These are phyloP conservation scores for Oenanthe oenanthe DNA, from an alignment of 2,113 vertebrate genomes.

Conservation along the genomic window DNA sequence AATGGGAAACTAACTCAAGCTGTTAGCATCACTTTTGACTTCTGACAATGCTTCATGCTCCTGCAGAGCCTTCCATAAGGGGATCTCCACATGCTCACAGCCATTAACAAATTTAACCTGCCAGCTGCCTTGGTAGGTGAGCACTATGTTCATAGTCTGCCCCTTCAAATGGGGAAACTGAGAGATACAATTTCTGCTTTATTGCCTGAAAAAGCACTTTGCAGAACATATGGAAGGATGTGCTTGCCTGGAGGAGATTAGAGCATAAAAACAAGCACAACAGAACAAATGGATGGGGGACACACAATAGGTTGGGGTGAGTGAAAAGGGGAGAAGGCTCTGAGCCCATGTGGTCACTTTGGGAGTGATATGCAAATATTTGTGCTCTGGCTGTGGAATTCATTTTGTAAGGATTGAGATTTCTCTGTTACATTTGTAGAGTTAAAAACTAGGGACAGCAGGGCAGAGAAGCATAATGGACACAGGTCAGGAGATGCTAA, in stretches of 20 bases:
- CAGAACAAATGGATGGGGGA: background rate
- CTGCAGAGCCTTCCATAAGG: background rate
- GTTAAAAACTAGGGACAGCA: background rate
- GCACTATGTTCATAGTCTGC: background rate
- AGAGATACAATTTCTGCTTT: background rate
- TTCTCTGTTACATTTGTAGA: background rate
- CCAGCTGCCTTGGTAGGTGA: background rate
- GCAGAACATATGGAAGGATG: background rate
- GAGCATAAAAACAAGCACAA: background rate
- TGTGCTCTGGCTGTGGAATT: background rate
- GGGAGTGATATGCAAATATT: background rate
- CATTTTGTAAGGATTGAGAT: background rate
- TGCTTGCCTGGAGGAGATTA: conserved; percentile 8
- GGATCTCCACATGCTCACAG: background rate
- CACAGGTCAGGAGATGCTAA: background rate
- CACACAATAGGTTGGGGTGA: background rate
- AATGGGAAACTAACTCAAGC: background rate
- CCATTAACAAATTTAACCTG: background rate
- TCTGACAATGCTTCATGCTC: background rate
- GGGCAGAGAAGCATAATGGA: background rate
- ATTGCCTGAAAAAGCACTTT: conserved; percentile 42
- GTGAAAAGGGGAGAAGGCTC: background rate
- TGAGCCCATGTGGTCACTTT: background rate
- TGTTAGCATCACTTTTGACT: conserved; percentile 8
- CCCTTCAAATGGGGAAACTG: background rate